Conservation (phyloP, 1,140 invertebrate genomes). For the Macrobrachium nipponense region DNA sequence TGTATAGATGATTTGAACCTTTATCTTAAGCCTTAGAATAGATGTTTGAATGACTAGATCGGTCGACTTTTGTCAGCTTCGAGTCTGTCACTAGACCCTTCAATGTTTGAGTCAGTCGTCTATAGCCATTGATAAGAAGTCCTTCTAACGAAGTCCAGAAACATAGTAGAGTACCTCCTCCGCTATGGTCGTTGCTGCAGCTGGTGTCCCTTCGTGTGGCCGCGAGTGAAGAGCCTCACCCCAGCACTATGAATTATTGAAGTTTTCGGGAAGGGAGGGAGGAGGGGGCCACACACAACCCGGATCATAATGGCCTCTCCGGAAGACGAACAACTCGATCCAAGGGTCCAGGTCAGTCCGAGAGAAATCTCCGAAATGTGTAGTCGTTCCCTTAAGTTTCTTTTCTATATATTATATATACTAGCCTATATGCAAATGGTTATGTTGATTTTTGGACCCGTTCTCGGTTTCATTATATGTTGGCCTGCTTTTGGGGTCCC, state of each 20-base stretch:
- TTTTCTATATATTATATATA: neutral
- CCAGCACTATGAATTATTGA: too few relatives aligned
- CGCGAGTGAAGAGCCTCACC: too few relatives aligned
- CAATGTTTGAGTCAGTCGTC: constrained; percentile 26
- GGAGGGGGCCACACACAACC: neutral
- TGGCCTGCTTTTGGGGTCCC: too few relatives aligned
- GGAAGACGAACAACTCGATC: constrained; percentile 42
- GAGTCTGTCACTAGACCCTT: too few relatives aligned
- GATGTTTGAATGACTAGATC: too few relatives aligned
- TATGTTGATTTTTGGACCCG: too few relatives aligned
- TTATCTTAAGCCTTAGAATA: too few relatives aligned
- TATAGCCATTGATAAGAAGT: constrained; percentile 38
- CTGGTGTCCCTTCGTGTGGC: too few relatives aligned
- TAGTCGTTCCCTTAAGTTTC: neutral
- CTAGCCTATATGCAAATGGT: too few relatives aligned
- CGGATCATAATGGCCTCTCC: constrained; percentile 28
- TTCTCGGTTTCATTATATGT: too few relatives aligned
- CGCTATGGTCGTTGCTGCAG: neutral
- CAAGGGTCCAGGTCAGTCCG: constrained; percentile 42
- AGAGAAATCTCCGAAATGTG: neutral
- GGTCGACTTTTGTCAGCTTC: too few relatives aligned
- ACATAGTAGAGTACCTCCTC: neutral
- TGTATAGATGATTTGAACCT: too few relatives aligned
- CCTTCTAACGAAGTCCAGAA: neutral
- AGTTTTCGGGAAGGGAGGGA: neutral